A percentile compares a stretch with the other conserved stretches of the same genome.
phyloP scores from a whole-genome alignment of 2,888 invertebrate species.

The Volucella inanis region DNA sequence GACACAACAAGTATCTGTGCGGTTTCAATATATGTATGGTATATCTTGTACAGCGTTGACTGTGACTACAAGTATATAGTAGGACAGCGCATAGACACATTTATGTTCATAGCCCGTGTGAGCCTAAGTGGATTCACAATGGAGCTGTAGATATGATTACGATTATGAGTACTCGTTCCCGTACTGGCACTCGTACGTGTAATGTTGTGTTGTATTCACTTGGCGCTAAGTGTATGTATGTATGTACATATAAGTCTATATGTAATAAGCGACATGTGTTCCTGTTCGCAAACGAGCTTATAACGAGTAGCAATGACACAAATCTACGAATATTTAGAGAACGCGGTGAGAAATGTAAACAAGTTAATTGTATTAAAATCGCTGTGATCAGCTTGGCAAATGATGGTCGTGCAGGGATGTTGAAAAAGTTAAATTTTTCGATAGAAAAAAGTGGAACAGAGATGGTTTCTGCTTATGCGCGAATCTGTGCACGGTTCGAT shows the following conservation, averaged over 20 bases:
- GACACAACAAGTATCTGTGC: neutral
- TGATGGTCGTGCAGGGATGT: constrained; percentile 56
- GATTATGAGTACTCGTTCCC: too few relatives aligned
- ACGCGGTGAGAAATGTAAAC: constrained; percentile 63
- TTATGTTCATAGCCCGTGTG: constrained; percentile 10
- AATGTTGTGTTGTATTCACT: constrained; percentile 1
- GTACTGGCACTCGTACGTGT: too few relatives aligned
- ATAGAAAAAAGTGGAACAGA: constrained; percentile 38
- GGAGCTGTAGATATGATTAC: constrained; percentile 16
- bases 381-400: constrained; percentile 17
- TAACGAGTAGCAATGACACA: constrained; percentile 15
- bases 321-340: constrained; percentile 27
- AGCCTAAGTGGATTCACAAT: constrained; percentile 28
- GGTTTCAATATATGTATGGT: constrained; percentile 11
- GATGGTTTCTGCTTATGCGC: constrained; percentile 38
- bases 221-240: neutral
- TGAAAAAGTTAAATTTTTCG: constrained; percentile 34
- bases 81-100: neutral
- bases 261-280: too few relatives aligned
- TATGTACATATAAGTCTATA: neutral
- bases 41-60: constrained; percentile 21
- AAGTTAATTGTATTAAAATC: constrained; percentile 40
- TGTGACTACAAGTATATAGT: too few relatives aligned
- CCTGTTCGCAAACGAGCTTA: neutral
- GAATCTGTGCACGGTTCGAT: constrained; percentile 1